Percentiles rank a stretch among this genome's conserved stretches.
Conservation (phyloP, 2,113 vertebrate genomes). For the Triplophysa dalaica region DNA sequence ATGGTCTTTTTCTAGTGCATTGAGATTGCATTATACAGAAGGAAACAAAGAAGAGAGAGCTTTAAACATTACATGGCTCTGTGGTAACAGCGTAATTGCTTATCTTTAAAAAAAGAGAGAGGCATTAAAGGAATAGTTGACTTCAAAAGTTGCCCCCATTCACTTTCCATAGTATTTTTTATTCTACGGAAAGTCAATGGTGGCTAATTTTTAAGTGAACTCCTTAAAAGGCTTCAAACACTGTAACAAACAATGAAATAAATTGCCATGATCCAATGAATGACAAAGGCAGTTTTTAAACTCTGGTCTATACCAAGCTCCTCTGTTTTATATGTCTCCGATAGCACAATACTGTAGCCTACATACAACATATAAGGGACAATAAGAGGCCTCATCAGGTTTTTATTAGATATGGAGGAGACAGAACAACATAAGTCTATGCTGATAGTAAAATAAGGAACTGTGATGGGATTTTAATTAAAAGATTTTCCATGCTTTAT, state of each 20-base stretch:
- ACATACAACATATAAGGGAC: background rate
- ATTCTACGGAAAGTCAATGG: too few relatives aligned
- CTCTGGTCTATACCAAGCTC: background rate
- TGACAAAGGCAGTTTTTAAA: background rate
- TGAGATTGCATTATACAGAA: too few relatives aligned
- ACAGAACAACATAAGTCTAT: background rate
- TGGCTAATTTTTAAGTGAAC: too few relatives aligned
- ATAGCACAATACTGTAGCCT: background rate
- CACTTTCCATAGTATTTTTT: too few relatives aligned
- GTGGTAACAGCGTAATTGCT: background rate
- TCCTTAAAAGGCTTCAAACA: background rate
- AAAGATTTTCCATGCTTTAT: slow-evolving; percentile 6
- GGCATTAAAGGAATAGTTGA: background rate
- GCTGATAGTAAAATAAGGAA: slow-evolving; percentile 8
- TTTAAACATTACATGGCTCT: background rate
- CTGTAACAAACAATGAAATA: slow-evolving; percentile 10
- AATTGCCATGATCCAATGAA: background rate
- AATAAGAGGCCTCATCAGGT: background rate
- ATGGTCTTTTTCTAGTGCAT: background rate
- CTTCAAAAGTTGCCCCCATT: too few relatives aligned
- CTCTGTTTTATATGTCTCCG: background rate
- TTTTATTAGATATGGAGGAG: background rate
- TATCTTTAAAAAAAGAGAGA: slow-evolving; percentile 10
- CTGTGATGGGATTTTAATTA: slow-evolving; percentile 29
- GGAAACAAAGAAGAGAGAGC: background rate